Evolutionary conservation across 2,797 vertebrate species (phyloP), one percentile per base, ranked within the genome.

Genomic region (Tiaroga cobitis): DNA sequence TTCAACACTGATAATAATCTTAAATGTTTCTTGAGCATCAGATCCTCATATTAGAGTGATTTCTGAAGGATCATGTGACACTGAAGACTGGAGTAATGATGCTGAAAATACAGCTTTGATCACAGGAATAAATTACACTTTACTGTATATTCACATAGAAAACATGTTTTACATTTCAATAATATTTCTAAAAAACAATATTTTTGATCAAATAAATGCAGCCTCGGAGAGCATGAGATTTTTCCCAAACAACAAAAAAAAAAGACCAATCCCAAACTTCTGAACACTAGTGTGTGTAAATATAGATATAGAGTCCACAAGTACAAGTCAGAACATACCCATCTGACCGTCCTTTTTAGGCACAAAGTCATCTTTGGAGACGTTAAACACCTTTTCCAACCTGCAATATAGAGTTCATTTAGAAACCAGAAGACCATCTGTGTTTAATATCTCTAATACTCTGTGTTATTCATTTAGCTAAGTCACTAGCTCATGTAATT

Each of bases 301-400:
- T 8, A 1, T 9, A 43, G 43, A 10, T 13, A 13, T 4, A n/a
- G 54, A 59, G 24, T 2, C 61, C 13, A 43, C 2, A n/a, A 56
- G 34, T 3, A 16, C 18, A 21, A n/a, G 51, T 72, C 16, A 67
- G 18, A 26, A 77, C 39, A 77, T 92, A 99, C 98, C 97, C 92
- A 96, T 90, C 39, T 94, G 95, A 85, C 92, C 29, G 16, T 95
- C 93, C 26, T 95, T 97, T 95, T 98, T 99, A 92, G 97, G 95
- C 87, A 93, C 86, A 91, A 96, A 92, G 87, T 97, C 96, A 24
- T 99, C 98, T 92, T 97, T 99, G 46, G 96, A 93, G 79, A 99
- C 96, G 91, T 93, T 96, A 83, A 98, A 99, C 21, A 99, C 98
- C 85, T 99, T 99, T 93, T 99, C 98, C 92, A 99, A 93, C 89